Conservation (phyloP, 2,113 vertebrate species). For the Emydocephalus ijimae region DNA sequence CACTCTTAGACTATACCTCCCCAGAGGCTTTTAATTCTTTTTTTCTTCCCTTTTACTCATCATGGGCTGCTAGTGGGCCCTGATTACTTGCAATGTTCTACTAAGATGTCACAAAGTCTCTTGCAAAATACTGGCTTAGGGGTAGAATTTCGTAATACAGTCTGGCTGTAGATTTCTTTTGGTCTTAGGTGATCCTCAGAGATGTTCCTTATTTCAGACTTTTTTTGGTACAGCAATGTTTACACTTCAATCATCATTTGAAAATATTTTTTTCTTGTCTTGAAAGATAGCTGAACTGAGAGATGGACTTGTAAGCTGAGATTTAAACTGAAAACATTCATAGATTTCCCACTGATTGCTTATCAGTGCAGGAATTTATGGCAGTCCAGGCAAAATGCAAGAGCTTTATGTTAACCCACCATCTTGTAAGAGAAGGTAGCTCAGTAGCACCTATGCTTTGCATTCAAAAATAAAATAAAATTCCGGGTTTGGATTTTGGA, state of each 20-base stretch:
- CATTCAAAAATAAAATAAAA: background rate
- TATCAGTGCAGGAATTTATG: background rate
- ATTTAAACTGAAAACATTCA: background rate
- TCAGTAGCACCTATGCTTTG: background rate
- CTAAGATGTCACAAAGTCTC: background rate
- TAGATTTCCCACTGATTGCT: background rate
- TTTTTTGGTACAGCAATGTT: background rate
- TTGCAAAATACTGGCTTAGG: background rate
- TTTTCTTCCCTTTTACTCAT: background rate
- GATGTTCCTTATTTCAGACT: background rate
- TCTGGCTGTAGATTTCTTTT: background rate
- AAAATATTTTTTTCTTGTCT: background rate
- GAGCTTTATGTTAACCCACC: background rate
- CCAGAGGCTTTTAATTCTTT: slow-evolving; percentile 8
- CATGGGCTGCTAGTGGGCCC: background rate
- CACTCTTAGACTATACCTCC: background rate
- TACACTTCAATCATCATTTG: background rate
- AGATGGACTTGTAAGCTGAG: background rate
- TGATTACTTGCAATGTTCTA: background rate
- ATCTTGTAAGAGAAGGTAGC: background rate
- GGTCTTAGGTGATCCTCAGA: background rate
- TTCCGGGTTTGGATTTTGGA: background rate
- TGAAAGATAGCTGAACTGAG: background rate
- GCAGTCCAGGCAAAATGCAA: background rate
- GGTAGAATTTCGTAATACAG: background rate